These are phyloP conservation scores for Zonotrichia leucophrys DNA, from an alignment of 2,113 vertebrate genomes.

Conservation along the genomic window DNA sequence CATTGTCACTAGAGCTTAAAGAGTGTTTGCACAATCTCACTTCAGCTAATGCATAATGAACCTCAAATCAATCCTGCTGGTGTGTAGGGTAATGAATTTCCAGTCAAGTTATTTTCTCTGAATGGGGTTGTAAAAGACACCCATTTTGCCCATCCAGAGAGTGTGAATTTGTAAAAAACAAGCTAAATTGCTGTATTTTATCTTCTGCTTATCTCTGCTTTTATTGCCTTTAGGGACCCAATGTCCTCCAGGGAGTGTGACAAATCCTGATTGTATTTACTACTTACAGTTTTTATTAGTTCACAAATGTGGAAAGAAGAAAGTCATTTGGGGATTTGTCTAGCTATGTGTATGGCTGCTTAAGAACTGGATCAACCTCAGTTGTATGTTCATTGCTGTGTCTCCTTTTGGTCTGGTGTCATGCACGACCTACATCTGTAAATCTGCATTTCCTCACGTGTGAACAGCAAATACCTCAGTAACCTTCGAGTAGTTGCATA, in stretches of 20 bases:
- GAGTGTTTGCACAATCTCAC: background rate
- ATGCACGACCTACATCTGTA: background rate
- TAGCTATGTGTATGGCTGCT: background rate
- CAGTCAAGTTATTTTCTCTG: slow-evolving; percentile 5
- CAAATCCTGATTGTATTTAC: slow-evolving; percentile 24
- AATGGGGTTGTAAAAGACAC: slow-evolving; percentile 14
- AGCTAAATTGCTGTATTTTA: slow-evolving; percentile 33
- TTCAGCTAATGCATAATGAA: background rate
- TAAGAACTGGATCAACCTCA: background rate
- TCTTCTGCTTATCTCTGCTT: slow-evolving; percentile 8
- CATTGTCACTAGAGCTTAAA: background rate
- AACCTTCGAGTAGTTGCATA: background rate
- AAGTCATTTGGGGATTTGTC: background rate
- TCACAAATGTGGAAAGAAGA: background rate
- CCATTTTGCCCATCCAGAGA: slow-evolving; percentile 44
- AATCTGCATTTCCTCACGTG: background rate
- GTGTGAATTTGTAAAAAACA: slow-evolving; percentile 28
- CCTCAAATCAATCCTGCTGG: background rate
- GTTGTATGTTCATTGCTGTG: background rate
- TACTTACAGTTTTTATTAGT: background rate
- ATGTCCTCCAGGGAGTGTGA: slow-evolving; percentile 21
- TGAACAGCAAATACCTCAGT: background rate
- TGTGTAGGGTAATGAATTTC: background rate
- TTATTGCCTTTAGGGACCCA: slow-evolving; percentile 30
- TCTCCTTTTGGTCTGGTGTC: background rate